Conservation (phyloP, 2,888 invertebrate species). For the Hirudinaria manillensis region DNA sequence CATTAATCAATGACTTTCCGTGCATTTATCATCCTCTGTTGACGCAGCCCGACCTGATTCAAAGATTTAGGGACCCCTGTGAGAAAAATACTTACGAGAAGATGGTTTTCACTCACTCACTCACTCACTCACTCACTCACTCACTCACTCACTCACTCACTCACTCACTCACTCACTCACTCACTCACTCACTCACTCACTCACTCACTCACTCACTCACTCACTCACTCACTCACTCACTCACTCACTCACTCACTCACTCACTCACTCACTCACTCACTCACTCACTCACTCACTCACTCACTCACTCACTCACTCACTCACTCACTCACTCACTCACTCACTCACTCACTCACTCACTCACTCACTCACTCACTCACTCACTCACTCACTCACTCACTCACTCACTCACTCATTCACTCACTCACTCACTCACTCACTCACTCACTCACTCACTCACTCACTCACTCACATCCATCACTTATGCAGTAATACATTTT, state of each 20-base stretch:
- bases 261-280: too few relatives aligned
- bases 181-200: constrained; percentile 32
- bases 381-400: constrained; percentile 33
- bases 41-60: too few relatives aligned
- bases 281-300: too few relatives aligned
- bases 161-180: constrained; percentile 34
- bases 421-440: constrained; percentile 32
- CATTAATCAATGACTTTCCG: too few relatives aligned
- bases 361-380: constrained; percentile 34
- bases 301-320: neutral
- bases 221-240: too few relatives aligned
- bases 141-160: constrained; percentile 33
- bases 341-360: constrained; percentile 29
- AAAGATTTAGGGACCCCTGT: too few relatives aligned
- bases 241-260: too few relatives aligned
- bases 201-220: constrained; percentile 19
- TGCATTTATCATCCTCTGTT: too few relatives aligned
- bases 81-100: too few relatives aligned
- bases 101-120: constrained; percentile 3
- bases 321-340: constrained; percentile 32
- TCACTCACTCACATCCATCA: too few relatives aligned
- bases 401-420: constrained; percentile 34
- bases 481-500: too few relatives aligned
- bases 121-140: constrained; percentile 34
- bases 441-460: constrained; percentile 19